Conservation (phyloP, 2,797 vertebrate species). For the Falco novaeseelandiae region DNA sequence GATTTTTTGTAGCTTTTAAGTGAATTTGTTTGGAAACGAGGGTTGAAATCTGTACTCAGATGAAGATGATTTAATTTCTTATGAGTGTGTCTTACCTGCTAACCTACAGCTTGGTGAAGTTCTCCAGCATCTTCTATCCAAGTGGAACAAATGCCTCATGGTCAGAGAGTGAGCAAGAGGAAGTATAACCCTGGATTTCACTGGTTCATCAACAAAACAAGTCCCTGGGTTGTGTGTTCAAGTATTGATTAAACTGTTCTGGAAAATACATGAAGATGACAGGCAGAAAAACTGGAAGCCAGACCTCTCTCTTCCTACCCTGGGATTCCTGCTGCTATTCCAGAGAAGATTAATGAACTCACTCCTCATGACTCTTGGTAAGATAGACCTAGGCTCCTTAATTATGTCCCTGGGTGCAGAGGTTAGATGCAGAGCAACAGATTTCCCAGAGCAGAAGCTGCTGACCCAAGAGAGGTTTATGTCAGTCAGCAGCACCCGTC, state of each 20-base stretch:
- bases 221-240: neutral
- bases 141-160: neutral
- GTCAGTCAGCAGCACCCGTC: neutral
- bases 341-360: neutral
- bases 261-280: neutral
- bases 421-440: neutral
- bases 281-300: neutral
- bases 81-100: fast-evolving
- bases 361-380: neutral
- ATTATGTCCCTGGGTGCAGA: neutral
- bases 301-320: neutral
- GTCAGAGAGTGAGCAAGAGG: neutral
- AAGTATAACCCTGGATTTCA: neutral
- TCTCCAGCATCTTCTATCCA: neutral
- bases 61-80: neutral
- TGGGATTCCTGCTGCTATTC: neutral
- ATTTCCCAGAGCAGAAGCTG: neutral
- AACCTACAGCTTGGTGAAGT: neutral
- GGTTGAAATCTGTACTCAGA: neutral
- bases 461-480: neutral
- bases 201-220: neutral
- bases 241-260: neutral
- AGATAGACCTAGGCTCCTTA: neutral
- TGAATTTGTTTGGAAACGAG: neutral
- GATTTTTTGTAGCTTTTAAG: neutral